Conservation (phyloP, 92 coral and sea anemone species). For the Phenganax marumi region DNA sequence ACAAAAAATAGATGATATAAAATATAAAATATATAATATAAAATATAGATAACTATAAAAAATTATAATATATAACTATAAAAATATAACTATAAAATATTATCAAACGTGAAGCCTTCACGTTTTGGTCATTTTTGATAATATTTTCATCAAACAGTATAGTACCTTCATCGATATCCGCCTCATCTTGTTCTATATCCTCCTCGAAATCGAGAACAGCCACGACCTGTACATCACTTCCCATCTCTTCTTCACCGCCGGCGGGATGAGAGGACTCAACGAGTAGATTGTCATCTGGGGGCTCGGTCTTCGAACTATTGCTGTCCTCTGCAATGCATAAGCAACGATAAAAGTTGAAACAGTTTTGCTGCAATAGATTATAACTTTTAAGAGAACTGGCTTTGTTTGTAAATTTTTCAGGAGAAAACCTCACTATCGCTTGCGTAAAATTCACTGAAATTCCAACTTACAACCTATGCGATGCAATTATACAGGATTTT, state of each 20-base stretch:
- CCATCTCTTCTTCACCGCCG: not conserved
- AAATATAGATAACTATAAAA: not conserved
- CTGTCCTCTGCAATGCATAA: too few species aligned
- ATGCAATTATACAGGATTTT: not conserved
- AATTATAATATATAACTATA: too few species aligned
- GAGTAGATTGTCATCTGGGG: not conserved
- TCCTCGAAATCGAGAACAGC: conserved; percentile 23
- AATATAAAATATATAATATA: too few species aligned
- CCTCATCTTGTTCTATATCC: not conserved
- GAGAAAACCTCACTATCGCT: too few species aligned
- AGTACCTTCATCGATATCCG: not conserved
- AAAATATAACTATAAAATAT: not conserved
- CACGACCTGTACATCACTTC: conserved; percentile 11
- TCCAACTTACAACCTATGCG: too few species aligned
- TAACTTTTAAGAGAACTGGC: too few species aligned
- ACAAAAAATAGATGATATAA: too few species aligned
- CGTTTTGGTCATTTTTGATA: not conserved
- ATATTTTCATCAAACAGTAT: not conserved
- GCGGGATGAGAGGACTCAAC: conserved; percentile 12
- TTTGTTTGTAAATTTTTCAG: too few species aligned
- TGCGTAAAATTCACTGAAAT: too few species aligned
- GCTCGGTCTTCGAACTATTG: not conserved
- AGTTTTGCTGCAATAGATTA: too few species aligned
- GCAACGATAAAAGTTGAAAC: too few species aligned
- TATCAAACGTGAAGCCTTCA: not conserved